Evolutionary conservation across 1,140 invertebrate genomes (phyloP), one percentile per base, ranked within the genome.

Genomic region (Drosophila takahashii): DNA sequence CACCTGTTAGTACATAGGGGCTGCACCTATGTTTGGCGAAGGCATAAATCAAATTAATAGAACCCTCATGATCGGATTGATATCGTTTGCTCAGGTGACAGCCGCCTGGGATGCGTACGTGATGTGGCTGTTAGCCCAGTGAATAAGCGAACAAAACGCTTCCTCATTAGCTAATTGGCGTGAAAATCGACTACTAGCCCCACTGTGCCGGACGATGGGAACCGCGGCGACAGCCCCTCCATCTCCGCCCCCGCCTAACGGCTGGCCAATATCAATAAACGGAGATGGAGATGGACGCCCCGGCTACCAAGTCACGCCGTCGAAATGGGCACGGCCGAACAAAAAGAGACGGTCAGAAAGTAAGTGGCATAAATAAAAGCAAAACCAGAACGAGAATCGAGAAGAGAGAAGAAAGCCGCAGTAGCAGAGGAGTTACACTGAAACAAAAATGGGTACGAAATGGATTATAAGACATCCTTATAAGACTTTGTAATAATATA

Each of bases 91-190:
- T 37, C 57, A 84, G 71, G 76, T 77, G 77, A 77, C 58, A 66
- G 56, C 45, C 13, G n/a, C 29, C 32, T 41, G 41, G 27, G 37
- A 53, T 61, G 45, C 39, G 79, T 86, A 83, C 83, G 83, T 86
- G 81, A 60, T 32, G 32, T 37, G 26, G 50, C 72, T 75, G 66
- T 84, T 85, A 84, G 69, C 42, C 10, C 45, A 29, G 29, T 41
- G 27, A 41, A 42, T 77, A 53, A 67, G 54, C n/a, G 32, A 57
- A 62, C 34, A 56, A 76, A 87, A 59, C 58, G 59, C 67, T 87
- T 87, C 83, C 83, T 83, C 77, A 81, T 87, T 89, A 77, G 75
- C 83, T 87, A 87, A 89, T 89, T 87, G 76, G 65, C 85, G 79
- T 89, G 79, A 89, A 87, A 77, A 73, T 59, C 36, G 47, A 61